These are phyloP conservation scores for Malacosoma neustria DNA, from an alignment of 2,888 invertebrate species.

Conservation along the genomic window DNA sequence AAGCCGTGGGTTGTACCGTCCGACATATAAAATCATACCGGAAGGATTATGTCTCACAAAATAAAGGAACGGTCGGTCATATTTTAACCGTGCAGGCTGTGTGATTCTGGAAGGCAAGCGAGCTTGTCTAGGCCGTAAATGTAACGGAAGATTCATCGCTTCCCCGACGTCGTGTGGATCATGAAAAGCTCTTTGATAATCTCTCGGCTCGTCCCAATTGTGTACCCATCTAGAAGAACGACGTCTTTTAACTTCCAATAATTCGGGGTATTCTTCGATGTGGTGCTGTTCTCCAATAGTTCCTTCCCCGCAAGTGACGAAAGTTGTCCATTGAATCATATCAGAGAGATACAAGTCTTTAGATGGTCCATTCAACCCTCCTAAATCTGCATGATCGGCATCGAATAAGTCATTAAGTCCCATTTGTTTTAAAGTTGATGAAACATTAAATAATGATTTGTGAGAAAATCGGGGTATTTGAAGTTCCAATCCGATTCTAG, in stretches of 20 bases:
- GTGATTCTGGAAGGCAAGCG: constrained; percentile 79
- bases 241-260: constrained; percentile 55
- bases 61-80: constrained; percentile 91
- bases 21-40: constrained; percentile 92
- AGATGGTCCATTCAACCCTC: constrained; percentile 86
- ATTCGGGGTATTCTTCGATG: constrained; percentile 87
- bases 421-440: constrained; percentile 85
- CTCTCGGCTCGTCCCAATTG: constrained; percentile 73
- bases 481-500: constrained; percentile 84
- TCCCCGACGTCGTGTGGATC: constrained; percentile 75
- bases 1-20: constrained; percentile 89
- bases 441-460: constrained; percentile 87
- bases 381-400: constrained; percentile 84
- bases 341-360: constrained; percentile 89
- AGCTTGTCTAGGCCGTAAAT: constrained; percentile 82
- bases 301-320: constrained; percentile 87
- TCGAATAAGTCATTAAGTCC: constrained; percentile 87
- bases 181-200: constrained; percentile 80
- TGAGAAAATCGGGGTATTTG: constrained; percentile 90
- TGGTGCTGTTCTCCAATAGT: constrained; percentile 84
- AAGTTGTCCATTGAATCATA: constrained; percentile 88
- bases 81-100: constrained; percentile 81
- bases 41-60: constrained; percentile 93
- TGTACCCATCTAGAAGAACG: constrained; percentile 63
- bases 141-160: constrained; percentile 77